phyloP scores from a whole-genome alignment of 2,797 vertebrate species.

The Momotus momota region DNA sequence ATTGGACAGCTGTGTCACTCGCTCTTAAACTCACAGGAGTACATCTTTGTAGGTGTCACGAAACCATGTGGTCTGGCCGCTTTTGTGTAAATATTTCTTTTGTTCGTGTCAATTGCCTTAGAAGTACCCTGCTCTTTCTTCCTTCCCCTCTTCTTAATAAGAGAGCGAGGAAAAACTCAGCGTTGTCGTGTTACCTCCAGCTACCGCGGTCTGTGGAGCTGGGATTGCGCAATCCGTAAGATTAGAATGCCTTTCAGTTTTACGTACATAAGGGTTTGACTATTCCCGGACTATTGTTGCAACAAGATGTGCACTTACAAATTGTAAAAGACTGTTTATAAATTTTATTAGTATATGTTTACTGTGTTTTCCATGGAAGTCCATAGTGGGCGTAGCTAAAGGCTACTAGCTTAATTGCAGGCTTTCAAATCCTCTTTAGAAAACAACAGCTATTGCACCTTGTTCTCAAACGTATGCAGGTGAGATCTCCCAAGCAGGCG shows the following conservation, averaged over 20 bases:
- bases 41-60: conserved; percentile 79
- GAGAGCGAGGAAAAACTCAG: background rate
- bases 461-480: background rate
- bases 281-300: background rate
- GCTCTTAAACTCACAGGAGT: conserved; percentile 72
- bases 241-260: background rate
- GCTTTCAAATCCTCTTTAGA: background rate
- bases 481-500: background rate
- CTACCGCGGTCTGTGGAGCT: background rate
- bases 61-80: conserved; percentile 76
- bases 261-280: background rate
- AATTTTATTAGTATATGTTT: conserved; percentile 3
- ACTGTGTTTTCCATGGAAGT: conserved; percentile 18
- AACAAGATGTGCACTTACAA: background rate
- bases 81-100: conserved; percentile 79
- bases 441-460: background rate
- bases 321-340: conserved; percentile 35
- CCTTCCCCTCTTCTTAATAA: background rate
- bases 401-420: conserved; percentile 3
- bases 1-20: conserved; percentile 78
- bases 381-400: background rate
- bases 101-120: conserved; percentile 70
- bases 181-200: background rate
- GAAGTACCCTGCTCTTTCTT: conserved; percentile 65
- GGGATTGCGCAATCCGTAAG: background rate